A percentile compares a stretch with the other conserved stretches of the same genome.
These are phyloP conservation scores for Sinocyclocheilus maitianheensis DNA, from an alignment of 2,113 vertebrate species.

Conservation along the genomic window DNA sequence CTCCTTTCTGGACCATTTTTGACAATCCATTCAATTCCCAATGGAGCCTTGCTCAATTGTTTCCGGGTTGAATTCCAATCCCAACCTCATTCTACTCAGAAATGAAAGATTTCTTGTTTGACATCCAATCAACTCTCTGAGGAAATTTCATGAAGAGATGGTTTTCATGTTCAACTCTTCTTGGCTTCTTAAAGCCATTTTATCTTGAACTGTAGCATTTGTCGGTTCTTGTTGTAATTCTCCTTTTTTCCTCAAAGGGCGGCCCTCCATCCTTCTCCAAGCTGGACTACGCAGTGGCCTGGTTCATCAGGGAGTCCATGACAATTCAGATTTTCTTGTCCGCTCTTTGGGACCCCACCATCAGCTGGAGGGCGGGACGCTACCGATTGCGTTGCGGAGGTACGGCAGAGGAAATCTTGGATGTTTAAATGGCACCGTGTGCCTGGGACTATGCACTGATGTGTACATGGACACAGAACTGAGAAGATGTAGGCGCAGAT, in stretches of 20 bases:
- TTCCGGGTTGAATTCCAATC: not conserved
- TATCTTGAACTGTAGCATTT: not conserved
- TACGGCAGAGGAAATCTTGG: constrained; percentile 95
- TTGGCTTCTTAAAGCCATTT: not conserved
- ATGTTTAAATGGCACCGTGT: constrained; percentile 78
- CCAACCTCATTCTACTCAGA: not conserved
- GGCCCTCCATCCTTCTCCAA: constrained; percentile 91
- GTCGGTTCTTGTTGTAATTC: not conserved
- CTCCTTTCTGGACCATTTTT: not conserved
- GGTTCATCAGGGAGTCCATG: constrained; percentile 99
- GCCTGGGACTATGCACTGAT: constrained; percentile 32
- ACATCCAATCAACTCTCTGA: not conserved
- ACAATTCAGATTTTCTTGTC: constrained; percentile 98
- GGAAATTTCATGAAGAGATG: not conserved
- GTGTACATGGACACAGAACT: not conserved
- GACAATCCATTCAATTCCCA: not conserved
- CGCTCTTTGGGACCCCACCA: constrained; percentile 96
- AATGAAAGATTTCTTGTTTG: not conserved
- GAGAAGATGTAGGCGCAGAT: not conserved
- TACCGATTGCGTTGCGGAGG: constrained; percentile 95
- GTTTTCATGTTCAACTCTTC: not conserved
- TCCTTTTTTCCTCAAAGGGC: constrained; percentile 70
- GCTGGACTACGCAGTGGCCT: constrained; percentile 97
- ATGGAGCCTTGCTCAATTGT: not conserved
- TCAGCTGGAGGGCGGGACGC: constrained; percentile 97